These are phyloP conservation scores for Hypothenemus hampei DNA, from an alignment of 1,140 invertebrate species.

Conservation along the genomic window DNA sequence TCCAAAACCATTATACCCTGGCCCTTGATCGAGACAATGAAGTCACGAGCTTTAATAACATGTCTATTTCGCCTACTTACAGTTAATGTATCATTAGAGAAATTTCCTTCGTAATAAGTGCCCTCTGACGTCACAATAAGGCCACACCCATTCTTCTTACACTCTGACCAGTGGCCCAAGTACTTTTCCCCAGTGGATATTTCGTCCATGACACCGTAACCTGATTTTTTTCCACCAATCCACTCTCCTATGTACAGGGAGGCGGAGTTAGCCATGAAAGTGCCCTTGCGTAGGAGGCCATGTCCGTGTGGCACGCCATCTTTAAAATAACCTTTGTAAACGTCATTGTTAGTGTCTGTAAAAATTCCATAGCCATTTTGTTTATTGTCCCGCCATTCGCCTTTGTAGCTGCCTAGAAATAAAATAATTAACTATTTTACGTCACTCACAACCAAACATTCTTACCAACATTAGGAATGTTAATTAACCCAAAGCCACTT, in stretches of 20 bases:
- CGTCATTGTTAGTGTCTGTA: conserved; percentile 62
- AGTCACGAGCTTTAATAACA: conserved; percentile 45
- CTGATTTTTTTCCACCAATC: conserved; percentile 66
- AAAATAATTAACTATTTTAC: not conserved
- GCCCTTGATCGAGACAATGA: conserved; percentile 45
- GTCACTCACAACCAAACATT: not conserved
- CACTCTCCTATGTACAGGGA: conserved; percentile 85
- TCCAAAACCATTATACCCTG: conserved; percentile 82
- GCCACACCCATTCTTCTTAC: conserved; percentile 73
- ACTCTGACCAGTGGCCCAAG: conserved; percentile 79
- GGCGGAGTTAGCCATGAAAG: conserved; percentile 66
- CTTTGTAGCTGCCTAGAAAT: conserved; percentile 63
- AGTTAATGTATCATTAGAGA: conserved; percentile 68
- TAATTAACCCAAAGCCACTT: conserved; percentile 68
- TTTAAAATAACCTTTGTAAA: conserved; percentile 82
- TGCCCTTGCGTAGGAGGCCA: conserved; percentile 74
- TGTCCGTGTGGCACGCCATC: conserved; percentile 79
- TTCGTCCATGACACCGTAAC: conserved; percentile 85
- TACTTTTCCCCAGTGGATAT: conserved; percentile 83
- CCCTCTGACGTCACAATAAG: conserved; percentile 83
- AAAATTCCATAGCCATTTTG: conserved; percentile 76
- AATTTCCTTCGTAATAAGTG: conserved; percentile 85
- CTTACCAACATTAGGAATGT: conserved; percentile 55
- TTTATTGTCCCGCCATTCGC: conserved; percentile 77
- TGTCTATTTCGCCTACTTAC: conserved; percentile 1